Conservation (phyloP, 2,113 vertebrate genomes). For the Lepidothrix coronata region DNA sequence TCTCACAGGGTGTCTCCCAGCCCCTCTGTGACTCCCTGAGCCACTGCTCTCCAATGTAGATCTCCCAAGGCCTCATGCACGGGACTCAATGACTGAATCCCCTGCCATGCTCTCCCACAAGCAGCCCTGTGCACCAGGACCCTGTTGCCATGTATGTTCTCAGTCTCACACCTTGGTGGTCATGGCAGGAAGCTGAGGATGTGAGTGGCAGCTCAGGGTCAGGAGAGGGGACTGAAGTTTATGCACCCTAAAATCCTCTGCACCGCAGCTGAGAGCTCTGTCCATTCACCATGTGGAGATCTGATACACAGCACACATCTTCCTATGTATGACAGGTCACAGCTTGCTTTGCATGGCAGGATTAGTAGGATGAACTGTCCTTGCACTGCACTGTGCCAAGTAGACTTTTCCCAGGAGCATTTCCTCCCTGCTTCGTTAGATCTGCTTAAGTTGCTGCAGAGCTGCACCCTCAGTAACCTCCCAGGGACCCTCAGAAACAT, state of each 20-base stretch:
- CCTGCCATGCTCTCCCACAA: background rate
- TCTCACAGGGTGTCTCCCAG: background rate
- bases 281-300: background rate
- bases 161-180: background rate
- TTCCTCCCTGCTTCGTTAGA: background rate
- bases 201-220: background rate
- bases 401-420: background rate
- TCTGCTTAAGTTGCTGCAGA: background rate
- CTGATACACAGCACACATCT: background rate
- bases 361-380: background rate
- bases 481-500: background rate
- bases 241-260: background rate
- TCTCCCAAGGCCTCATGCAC: background rate
- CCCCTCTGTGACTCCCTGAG: background rate
- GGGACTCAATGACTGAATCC: background rate
- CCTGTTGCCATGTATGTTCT: rapidly evolving
- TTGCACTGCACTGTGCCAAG: background rate
- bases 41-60: background rate
- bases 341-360: background rate
- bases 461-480: background rate
- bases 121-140: background rate
- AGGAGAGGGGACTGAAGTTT: background rate
- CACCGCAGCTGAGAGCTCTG: background rate
- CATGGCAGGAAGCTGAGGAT: background rate
- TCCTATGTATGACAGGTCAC: background rate